These are phyloP conservation scores for Sinocyclocheilus anophthalmus DNA, from an alignment of 2,113 vertebrate genomes.

Conservation along the genomic window DNA sequence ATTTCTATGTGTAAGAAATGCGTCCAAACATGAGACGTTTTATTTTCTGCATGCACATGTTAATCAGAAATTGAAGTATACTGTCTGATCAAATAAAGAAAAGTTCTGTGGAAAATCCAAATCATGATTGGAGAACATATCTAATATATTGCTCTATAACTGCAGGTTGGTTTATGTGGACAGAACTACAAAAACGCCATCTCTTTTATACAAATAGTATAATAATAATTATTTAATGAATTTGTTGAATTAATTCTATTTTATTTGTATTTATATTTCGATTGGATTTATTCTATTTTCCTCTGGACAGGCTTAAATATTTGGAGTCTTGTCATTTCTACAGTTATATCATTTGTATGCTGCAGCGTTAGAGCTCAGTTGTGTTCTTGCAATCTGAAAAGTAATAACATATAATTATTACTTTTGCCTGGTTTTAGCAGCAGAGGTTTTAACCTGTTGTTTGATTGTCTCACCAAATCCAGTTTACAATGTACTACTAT, in stretches of 20 bases:
- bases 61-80: neutral
- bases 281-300: neutral
- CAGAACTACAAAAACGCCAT: neutral
- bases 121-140: neutral
- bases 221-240: too few relatives aligned
- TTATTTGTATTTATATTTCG: neutral
- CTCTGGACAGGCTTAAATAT: neutral
- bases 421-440: neutral
- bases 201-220: neutral
- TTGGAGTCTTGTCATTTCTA: neutral
- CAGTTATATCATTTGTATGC: neutral
- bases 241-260: neutral
- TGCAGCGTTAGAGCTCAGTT: neutral
- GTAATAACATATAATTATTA: neutral
- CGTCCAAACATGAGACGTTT: neutral
- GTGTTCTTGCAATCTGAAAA: neutral
- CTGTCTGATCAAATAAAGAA: neutral
- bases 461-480: too few relatives aligned
- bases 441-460: too few relatives aligned
- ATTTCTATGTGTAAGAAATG: neutral
- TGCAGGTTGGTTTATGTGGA: neutral
- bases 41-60: neutral
- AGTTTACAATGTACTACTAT: too few relatives aligned
- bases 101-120: neutral
- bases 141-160: neutral